Evolutionary conservation across 2,797 vertebrate species (phyloP), one percentile per base, ranked within the genome.

Genomic region (Sebastes melanostomus): DNA sequence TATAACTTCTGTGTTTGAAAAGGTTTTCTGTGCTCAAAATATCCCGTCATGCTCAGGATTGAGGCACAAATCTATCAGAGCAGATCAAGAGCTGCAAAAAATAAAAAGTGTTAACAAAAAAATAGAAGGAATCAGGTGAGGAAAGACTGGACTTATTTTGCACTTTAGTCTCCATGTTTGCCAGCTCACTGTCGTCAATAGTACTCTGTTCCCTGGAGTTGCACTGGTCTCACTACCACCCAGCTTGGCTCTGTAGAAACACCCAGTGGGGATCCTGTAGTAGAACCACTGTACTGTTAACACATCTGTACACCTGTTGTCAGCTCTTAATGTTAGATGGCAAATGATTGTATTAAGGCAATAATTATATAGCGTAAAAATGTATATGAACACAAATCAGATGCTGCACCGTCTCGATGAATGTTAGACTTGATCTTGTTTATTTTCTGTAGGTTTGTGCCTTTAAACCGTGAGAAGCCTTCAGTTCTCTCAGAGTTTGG

Each of bases 391-490:
- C 4, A 75, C 76, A 66, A 77, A 56, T 65, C 70, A 72, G 29
- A 77, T 58, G 66, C 61, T 83, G 78, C 79, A 77, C 69, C 69
- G 58, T 87, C 66, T 68, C 69, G 36, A 73, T 46, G 77, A 83
- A 84, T 69, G 76, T 66, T 72, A 66, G 20, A 46, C 62, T 62
- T 72, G 5, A 34, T 59, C 2, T 16, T 75, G 18, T 77, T 85
- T 77, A 27, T 87, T 87, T 83, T 34, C 14, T 20, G 72, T 89
- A 84, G 82, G 76, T 69, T 56, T 87, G 81, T 91, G 85, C 84
- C 86, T 92, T 90, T 73, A 81, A 78, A 74, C 82, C 22, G 27
- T 81, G 63, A 84, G 52, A 36, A 78, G 83, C 86, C 81, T 84
- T 80, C 63, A 71, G 75, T 81, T 73, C 36, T 65, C 59, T 24